Conservation (phyloP, 2,888 invertebrate genomes). For the Exephanes ischioxanthus region DNA sequence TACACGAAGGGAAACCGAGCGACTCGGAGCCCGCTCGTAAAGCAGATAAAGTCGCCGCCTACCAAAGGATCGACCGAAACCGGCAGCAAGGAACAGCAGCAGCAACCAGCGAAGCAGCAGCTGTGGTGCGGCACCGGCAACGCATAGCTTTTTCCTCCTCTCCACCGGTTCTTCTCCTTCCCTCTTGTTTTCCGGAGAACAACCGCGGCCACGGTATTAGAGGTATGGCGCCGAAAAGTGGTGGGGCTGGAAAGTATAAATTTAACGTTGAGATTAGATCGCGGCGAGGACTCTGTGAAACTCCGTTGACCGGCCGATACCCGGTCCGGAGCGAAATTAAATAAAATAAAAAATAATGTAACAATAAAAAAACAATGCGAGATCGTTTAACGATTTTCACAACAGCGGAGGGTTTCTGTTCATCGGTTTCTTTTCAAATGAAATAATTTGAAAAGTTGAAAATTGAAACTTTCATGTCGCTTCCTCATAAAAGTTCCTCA, state of each 20-base stretch:
- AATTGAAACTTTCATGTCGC: too few species aligned
- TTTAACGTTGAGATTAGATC: slow-evolving; percentile 81
- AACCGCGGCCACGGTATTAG: slow-evolving; percentile 74
- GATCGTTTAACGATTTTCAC: slow-evolving; percentile 40
- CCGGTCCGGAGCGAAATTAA: not conserved
- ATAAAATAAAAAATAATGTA: not conserved
- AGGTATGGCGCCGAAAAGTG: slow-evolving; percentile 81
- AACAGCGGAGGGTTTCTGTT: not conserved
- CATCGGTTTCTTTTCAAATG: not conserved
- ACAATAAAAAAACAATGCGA: not conserved
- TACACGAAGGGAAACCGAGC: slow-evolving; percentile 74
- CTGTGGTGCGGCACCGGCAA: slow-evolving; percentile 54
- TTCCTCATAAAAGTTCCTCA: too few species aligned
- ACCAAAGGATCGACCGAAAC: slow-evolving; percentile 83
- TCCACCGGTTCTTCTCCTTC: not conserved
- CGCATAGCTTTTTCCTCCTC: slow-evolving; percentile 24
- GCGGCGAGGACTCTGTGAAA: slow-evolving; percentile 62
- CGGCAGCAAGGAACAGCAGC: slow-evolving; percentile 71
- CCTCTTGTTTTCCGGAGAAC: slow-evolving; percentile 13
- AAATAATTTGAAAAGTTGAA: too few species aligned
- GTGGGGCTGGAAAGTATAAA: slow-evolving; percentile 81
- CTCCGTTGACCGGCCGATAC: not conserved
- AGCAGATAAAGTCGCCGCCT: slow-evolving; percentile 84
- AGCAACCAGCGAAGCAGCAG: slow-evolving; percentile 79
- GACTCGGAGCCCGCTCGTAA: slow-evolving; percentile 82